Percentiles rank a stretch among this genome's conserved stretches.
These are phyloP conservation scores for Hylaea fasciaria DNA, from an alignment of 2,888 invertebrate species.

Conservation along the genomic window DNA sequence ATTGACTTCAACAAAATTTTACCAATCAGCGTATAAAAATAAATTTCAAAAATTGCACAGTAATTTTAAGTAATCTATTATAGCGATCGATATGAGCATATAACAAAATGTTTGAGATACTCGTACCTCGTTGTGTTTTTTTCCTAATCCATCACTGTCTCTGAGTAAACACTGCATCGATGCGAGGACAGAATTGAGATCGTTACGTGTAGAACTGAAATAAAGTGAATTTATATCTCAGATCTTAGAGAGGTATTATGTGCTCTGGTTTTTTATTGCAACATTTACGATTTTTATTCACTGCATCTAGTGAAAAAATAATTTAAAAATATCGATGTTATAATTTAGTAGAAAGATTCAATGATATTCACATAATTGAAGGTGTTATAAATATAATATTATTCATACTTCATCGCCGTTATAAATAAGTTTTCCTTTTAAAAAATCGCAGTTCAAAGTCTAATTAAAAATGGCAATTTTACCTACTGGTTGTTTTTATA, in stretches of 20 bases:
- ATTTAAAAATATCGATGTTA: too few species aligned
- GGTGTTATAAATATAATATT: too few species aligned
- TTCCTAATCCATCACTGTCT: not conserved
- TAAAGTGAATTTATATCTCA: constrained; percentile 15
- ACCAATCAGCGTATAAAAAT: too few species aligned
- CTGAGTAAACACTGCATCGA: not conserved
- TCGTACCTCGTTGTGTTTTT: not conserved
- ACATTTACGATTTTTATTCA: not conserved
- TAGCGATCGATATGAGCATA: too few species aligned
- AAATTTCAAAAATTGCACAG: too few species aligned
- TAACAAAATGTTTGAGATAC: not conserved
- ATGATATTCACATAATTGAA: too few species aligned
- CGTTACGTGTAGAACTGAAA: constrained; percentile 1
- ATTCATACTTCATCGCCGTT: too few species aligned
- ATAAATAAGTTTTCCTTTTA: too few species aligned
- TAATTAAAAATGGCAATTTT: constrained; percentile 17
- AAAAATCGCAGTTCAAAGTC: not conserved
- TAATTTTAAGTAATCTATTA: too few species aligned
- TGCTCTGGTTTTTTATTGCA: constrained; percentile 2
- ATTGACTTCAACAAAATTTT: too few species aligned
- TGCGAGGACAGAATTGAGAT: constrained; percentile 5
- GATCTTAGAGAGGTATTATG: not conserved
- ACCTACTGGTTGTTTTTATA: constrained; percentile 15
- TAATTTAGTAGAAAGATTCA: too few species aligned
- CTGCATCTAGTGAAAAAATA: not conserved